Conservation (phyloP, 30 jellyfish, hydroid and myxozoan genomes). For the Aurelia sp. region DNA sequence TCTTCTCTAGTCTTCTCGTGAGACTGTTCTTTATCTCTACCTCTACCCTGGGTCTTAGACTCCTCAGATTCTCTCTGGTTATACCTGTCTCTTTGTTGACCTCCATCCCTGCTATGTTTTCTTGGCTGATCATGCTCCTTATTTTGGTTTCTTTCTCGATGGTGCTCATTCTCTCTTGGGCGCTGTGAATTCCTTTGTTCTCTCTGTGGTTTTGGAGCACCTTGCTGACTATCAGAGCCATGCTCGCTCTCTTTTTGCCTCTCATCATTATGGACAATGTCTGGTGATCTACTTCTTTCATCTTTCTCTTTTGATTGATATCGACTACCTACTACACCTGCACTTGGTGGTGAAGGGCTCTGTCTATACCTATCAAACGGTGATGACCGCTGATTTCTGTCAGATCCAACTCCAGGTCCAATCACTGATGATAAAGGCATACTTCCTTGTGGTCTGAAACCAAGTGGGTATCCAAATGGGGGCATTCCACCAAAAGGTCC, state of each 20-base stretch:
- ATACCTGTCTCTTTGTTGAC: slow-evolving; percentile 46
- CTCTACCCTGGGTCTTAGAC: slow-evolving; percentile 19
- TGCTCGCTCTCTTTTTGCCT: slow-evolving; percentile 44
- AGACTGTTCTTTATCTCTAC: slow-evolving; percentile 16
- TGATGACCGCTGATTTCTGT: slow-evolving; percentile 55
- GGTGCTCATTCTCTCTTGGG: slow-evolving; percentile 35
- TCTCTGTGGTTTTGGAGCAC: slow-evolving; percentile 46
- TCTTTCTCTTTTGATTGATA: slow-evolving; percentile 34
- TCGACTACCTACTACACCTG: slow-evolving; percentile 44
- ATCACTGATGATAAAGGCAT: slow-evolving; percentile 74
- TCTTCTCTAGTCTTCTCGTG: slow-evolving; percentile 21
- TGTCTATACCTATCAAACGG: slow-evolving; percentile 65
- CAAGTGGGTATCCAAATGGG: slow-evolving; percentile 81
- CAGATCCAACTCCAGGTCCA: slow-evolving; percentile 45
- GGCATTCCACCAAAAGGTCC: slow-evolving; percentile 95
- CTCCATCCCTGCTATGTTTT: slow-evolving; percentile 48
- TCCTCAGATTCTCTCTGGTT: slow-evolving; percentile 1
- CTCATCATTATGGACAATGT: not conserved
- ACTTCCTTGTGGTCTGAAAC: slow-evolving; percentile 69
- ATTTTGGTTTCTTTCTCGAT: slow-evolving; percentile 10
- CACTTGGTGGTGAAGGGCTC: slow-evolving; percentile 76
- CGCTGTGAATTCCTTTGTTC: slow-evolving; percentile 51
- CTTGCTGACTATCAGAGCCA: slow-evolving; percentile 23
- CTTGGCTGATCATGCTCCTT: slow-evolving; percentile 52
- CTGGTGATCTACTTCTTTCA: slow-evolving; percentile 61